A percentile compares a stretch with the other conserved stretches of the same genome.
Conservation (phyloP, 2,113 vertebrate species). For the Oncorhynchus nerka region DNA sequence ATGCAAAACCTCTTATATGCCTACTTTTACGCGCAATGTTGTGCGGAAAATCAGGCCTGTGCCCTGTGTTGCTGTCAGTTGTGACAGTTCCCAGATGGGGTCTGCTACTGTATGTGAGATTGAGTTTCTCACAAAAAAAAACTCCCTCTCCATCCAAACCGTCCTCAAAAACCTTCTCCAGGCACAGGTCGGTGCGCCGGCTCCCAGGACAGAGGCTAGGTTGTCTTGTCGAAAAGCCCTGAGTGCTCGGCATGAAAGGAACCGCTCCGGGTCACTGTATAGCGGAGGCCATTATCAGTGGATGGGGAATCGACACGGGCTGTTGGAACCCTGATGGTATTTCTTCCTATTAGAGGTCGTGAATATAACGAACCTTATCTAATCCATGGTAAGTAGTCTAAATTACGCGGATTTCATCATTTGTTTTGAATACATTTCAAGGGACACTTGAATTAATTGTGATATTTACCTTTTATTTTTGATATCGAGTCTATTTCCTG, state of each 20-base stretch:
- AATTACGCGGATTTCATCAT: background rate
- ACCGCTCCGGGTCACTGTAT: background rate
- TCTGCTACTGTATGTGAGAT: slow-evolving; percentile 90
- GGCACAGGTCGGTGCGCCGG: slow-evolving; percentile 65
- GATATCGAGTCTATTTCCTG: background rate
- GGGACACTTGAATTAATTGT: too few relatives aligned
- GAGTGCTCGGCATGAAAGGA: background rate
- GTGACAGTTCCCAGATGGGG: slow-evolving; percentile 88
- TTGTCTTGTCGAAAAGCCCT: background rate
- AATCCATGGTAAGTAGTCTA: background rate
- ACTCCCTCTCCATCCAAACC: slow-evolving; percentile 72
- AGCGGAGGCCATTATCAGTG: background rate
- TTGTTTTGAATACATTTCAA: background rate
- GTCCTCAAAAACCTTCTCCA: slow-evolving; percentile 81
- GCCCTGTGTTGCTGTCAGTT: slow-evolving; percentile 85
- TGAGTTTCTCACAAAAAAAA: slow-evolving; percentile 83
- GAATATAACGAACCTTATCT: background rate
- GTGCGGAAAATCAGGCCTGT: slow-evolving; percentile 79
- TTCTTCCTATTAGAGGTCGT: background rate
- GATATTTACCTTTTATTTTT: background rate
- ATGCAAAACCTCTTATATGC: background rate
- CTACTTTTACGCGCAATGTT: slow-evolving; percentile 62
- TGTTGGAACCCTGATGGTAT: background rate
- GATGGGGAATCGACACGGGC: background rate
- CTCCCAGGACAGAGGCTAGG: slow-evolving; percentile 53